These are phyloP conservation scores for Pocillopora meandrina DNA, from an alignment of 92 coral and sea anemone genomes.

Conservation along the genomic window DNA sequence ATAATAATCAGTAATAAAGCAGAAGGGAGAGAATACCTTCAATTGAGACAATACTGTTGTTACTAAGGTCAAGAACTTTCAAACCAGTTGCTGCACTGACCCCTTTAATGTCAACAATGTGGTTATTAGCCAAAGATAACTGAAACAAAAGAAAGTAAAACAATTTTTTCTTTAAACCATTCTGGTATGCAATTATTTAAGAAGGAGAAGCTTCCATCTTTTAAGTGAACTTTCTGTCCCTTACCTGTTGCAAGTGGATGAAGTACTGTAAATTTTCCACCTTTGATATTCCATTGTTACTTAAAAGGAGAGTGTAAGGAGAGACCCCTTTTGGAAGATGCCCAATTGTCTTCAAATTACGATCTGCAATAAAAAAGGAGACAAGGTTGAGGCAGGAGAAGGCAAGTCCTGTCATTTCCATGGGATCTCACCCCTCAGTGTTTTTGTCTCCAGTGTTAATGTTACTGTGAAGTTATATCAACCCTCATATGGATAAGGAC, in stretches of 20 bases:
- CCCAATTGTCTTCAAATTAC: constrained; percentile 66
- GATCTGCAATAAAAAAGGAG: constrained; percentile 33
- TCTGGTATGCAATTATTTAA: too few species aligned
- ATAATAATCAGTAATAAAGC: not conserved
- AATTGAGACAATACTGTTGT: constrained; percentile 79
- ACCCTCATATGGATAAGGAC: too few species aligned
- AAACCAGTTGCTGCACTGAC: constrained; percentile 74
- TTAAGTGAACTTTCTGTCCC: not conserved
- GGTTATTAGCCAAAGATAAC: constrained; percentile 82
- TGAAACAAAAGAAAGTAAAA: constrained; percentile 5
- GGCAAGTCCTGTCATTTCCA: too few species aligned
- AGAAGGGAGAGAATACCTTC: constrained; percentile 65
- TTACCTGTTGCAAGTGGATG: constrained; percentile 85
- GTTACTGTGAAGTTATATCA: too few species aligned
- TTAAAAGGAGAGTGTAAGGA: constrained; percentile 69
- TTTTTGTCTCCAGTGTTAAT: too few species aligned
- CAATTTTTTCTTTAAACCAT: not conserved
- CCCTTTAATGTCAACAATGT: constrained; percentile 78
- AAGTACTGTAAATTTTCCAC: constrained; percentile 87
- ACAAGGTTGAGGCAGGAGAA: not conserved
- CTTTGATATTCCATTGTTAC: constrained; percentile 79
- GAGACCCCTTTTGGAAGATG: constrained; percentile 72
- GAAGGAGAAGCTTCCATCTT: not conserved
- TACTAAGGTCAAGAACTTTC: constrained; percentile 78
- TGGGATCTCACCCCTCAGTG: too few species aligned